Evolutionary conservation across 2,113 vertebrate genomes (phyloP), one percentile per base, ranked within the genome.

Genomic region (Microtus montanus): DNA sequence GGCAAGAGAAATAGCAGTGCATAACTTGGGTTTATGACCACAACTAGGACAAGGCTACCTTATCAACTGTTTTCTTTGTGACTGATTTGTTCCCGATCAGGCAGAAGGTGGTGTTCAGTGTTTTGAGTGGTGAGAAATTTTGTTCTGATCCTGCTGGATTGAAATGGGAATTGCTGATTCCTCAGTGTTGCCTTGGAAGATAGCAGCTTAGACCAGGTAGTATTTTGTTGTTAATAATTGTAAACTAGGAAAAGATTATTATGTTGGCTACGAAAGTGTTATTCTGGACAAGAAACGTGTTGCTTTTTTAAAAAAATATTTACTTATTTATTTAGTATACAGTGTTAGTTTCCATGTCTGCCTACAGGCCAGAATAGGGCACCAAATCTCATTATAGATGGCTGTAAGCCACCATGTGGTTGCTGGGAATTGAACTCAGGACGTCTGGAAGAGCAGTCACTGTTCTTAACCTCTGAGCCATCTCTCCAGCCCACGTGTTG

Each of bases 141-240:
- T 80, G 47, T 82, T 89, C 47, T 89, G 33, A 84, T 75, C 33
- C 82, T 92, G 49, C 44, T 70, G 24, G 33, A 26, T 26, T 84
- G 33, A 79, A 63, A 24, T 90, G 44, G 44, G 5, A 79, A 3
- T 58, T 93, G 2, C 58, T 96, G 61, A 92, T 26, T 41, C 83
- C 78, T 11, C n/a, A 63, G 41, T 63, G 6, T 74, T 71, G 75
- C 61, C 66, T 61, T 90, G 38, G 71, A 44, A 64, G 35, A 77
- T 17, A 30, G 5, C 89, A 70, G 15, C 33, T 77, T 77, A 19
- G 26, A 92, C 33, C 52, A 95, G 28, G 47, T 47, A 64, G 1
- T 49, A 54, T 89, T 96, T 52, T 44, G n/a, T 79, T 89, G 92
- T 89, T 82, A 79, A 87, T 74, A 63, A 77, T 2, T 83, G 12